Conservation (phyloP, 92 coral and sea anemone species). For the Scolanthus callimorphus region DNA sequence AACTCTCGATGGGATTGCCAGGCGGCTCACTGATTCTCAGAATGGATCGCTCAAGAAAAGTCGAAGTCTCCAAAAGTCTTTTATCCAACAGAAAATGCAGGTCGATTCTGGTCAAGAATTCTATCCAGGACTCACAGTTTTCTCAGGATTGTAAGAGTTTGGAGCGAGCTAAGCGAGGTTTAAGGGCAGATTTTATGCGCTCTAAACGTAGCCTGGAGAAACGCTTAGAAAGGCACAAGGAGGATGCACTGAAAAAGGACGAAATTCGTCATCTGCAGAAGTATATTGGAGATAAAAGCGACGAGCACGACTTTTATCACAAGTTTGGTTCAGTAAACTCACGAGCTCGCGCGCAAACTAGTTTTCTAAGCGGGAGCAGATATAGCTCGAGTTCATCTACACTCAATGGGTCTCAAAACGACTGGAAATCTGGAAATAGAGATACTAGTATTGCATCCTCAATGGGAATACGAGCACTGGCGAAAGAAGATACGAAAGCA, state of each 20-base stretch:
- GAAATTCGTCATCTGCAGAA: not conserved
- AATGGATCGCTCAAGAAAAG: not conserved
- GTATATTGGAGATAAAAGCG: not conserved
- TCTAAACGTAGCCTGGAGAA: not conserved
- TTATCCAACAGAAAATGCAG: not conserved
- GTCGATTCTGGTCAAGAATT: not conserved
- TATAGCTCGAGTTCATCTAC: not conserved
- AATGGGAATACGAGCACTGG: not conserved
- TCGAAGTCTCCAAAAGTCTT: not conserved
- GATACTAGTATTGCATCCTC: not conserved
- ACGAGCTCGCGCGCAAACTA: not conserved
- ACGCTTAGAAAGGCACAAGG: not conserved
- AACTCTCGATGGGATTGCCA: not conserved
- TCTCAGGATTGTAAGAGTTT: not conserved
- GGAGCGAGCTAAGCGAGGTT: not conserved
- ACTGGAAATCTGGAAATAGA: not conserved
- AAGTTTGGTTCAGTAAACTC: not conserved
- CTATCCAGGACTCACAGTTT: not conserved
- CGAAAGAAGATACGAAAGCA: not conserved
- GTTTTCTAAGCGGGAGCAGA: not conserved
- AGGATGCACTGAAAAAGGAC: not conserved
- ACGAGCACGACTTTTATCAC: not conserved
- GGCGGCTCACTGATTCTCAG: not conserved
- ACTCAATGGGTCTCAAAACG: no score
- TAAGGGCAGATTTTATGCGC: not conserved